Base-by-base conservation (phyloP, 2,113 vertebrate species). In the Nyctibius bracteatus region DNA sequence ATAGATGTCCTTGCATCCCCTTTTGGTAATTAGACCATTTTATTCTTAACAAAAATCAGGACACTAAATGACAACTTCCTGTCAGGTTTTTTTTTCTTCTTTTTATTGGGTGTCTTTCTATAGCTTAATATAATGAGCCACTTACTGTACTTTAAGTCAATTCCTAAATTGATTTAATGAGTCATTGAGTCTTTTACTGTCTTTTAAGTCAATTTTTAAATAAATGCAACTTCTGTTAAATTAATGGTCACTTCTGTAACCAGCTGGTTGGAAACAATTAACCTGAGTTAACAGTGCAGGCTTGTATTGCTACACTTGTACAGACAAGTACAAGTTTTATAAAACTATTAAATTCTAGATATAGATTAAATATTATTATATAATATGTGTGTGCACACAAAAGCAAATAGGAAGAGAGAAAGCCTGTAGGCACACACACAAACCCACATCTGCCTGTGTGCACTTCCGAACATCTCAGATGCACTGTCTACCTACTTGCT, bases 151-250 rank as follows among this genome's bases (percentile, higher is more conserved):
- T 94, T 92, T 61, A 94, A 92, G 83, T 92, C 81, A 81, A 95
- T 84, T 84, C 73, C 82, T 19, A 68, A 95, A 95, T 95, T 93
- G 81, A 95, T 93, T 93, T 94, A 93, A 96, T 68, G 77, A 95
- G 73, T 91, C 87, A 85, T 52, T 63, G 55, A 96, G 74, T 86
- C 27, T 93, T 75, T 94, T 86, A 92, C 81, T 89, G 72, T 89
- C 89, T 95, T 93, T 84, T 77, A 94, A 91, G 62, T 89, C 78
- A 91, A 94, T 87, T 89, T 91, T 94, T 28, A 87, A 96, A 92
- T 62, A 58, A 86, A 92, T 27, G 35, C 65, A 68, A 81, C 49
- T 94, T 80, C 66, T 83, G 43, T 85, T 92, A 68, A 77, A 72
- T 77, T 91, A 72, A 85, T 24, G 78, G 67, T 58, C 67, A 88